Evolutionary conservation across 2,113 vertebrate species (phyloP), one percentile per base, ranked within the genome.

Genomic region (Saccopteryx bilineata): DNA sequence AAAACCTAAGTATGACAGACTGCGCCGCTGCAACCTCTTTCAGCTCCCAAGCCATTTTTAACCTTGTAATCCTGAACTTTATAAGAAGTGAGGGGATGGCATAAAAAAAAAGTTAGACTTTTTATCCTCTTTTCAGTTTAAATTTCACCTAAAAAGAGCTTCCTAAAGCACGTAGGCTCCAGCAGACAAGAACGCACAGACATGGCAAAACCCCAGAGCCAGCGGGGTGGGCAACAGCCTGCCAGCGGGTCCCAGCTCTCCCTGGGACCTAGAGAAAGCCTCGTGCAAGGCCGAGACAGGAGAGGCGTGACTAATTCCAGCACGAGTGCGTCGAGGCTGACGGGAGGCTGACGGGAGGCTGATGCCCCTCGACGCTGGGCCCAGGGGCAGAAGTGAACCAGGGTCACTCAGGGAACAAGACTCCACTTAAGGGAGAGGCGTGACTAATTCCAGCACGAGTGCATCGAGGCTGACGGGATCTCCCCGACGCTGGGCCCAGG

Each of bases 91-190:
- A 60, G 14, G 91, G 33, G 48, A 80, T 63, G 23, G 46, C 5
- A 11, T 56, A 56, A 90, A 74, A 91, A 50, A 66, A 89, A 72
- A 23, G 8, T 74, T 46, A 19, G 24, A 74, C 18, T 85, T 81
- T 60, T 63, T 76, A 66, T 54, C n/a, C 54, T 28, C 21, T 87
- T 85, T 83, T 68, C 65, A 84, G 78, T 71, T 94, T 91, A 82
- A 72, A 87, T 33, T 76, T 87, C 48, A 71, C 28, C 65, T 72
- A 56, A 78, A 82, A 52, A 88, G 52, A 92, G 24, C 21, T 75
- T 79, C 72, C 68, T 56, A 74, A 91, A 89, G 69, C 61, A 52
- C 17, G 33, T 24, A 33, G 9, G 2, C 60, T 91, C 18, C 69
- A 95, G 60, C 2, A 92, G 61, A 69, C 28, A 86, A 86, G 74